A percentile compares a stretch with the other conserved stretches of the same genome.
Conservation (phyloP, 2,113 vertebrate species). For the Holacanthus passer region DNA sequence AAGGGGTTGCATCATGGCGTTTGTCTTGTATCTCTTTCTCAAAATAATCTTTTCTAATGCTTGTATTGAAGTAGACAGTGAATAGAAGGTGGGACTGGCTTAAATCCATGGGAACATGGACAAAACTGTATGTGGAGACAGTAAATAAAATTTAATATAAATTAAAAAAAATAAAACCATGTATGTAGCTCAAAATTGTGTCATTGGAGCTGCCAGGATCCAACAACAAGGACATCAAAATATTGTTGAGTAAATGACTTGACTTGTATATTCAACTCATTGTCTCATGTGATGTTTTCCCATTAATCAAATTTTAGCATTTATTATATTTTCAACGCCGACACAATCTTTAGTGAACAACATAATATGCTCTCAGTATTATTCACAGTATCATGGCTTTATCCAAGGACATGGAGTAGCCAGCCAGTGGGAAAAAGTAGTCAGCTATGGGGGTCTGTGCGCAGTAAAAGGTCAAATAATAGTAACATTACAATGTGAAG, state of each 20-base stretch:
- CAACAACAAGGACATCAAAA: background rate
- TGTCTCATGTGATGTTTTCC: constrained; percentile 8
- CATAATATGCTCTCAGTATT: background rate
- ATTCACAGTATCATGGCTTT: no score
- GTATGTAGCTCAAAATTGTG: background rate
- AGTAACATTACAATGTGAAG: no score
- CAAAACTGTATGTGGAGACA: background rate
- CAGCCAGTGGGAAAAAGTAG: no score
- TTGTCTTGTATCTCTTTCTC: background rate
- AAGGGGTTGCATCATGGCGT: background rate
- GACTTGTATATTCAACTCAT: background rate
- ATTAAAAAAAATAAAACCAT: background rate
- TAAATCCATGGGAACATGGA: background rate
- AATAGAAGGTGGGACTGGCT: background rate
- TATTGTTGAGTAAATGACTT: background rate
- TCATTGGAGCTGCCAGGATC: background rate
- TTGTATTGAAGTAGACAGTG: background rate
- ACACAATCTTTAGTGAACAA: background rate
- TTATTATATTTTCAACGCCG: background rate
- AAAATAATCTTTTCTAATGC: background rate
- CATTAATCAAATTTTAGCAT: background rate
- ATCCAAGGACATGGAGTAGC: no score
- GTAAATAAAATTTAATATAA: no score
- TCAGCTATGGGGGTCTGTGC: no score
- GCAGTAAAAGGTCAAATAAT: no score